Evolutionary conservation across 2,888 invertebrate species (phyloP).

Genomic region (Eristalis arbustorum): DNA sequence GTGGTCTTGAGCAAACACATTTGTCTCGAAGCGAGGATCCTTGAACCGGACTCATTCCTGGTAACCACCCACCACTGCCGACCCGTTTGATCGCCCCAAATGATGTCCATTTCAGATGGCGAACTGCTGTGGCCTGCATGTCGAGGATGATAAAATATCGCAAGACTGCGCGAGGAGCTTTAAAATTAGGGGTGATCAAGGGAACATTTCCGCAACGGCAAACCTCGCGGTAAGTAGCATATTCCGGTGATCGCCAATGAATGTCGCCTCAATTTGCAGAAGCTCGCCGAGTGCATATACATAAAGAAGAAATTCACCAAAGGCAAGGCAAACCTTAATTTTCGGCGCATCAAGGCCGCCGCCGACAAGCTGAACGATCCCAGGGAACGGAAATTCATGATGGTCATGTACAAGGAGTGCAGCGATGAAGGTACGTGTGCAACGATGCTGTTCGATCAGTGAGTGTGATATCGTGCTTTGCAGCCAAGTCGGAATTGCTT

Average conservation of each 20-base stretch:
- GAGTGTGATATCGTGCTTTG: not conserved
- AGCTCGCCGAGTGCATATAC: not conserved
- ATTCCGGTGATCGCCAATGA: too few species aligned
- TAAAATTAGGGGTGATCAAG: not conserved
- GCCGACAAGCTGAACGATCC: not conserved
- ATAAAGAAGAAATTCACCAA: not conserved
- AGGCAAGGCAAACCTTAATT: not conserved
- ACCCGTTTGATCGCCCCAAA: not conserved
- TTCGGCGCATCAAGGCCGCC: not conserved
- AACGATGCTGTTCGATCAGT: not conserved
- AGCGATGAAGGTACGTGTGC: not conserved
- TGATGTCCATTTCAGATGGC: not conserved
- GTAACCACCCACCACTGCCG: not conserved
- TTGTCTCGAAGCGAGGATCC: not conserved
- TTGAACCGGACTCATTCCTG: not conserved
- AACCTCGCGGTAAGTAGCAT: not conserved
- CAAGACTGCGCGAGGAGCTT: not conserved
- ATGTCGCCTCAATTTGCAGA: too few species aligned
- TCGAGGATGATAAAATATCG: not conserved
- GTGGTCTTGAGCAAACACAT: not conserved
- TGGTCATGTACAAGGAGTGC: not conserved
- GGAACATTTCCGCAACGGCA: too few species aligned
- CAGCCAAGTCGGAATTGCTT: not conserved
- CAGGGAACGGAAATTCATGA: not conserved
- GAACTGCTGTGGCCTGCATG: not conserved